These are phyloP conservation scores for Rhingia rostrata DNA, from an alignment of 2,888 invertebrate species.

Conservation along the genomic window DNA sequence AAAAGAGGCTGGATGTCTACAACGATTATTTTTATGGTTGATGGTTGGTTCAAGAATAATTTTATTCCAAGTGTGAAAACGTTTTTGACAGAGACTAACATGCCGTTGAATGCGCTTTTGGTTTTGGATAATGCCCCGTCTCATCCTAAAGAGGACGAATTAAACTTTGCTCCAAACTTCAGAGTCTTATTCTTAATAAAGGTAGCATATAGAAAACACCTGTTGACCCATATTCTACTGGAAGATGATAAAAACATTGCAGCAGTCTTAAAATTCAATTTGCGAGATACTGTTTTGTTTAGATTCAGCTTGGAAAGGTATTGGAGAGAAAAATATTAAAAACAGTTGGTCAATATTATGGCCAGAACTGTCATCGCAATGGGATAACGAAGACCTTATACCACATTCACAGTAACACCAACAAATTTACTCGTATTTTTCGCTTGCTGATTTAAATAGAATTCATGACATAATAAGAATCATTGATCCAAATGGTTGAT, in stretches of 20 bases:
- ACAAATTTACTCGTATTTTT: no score
- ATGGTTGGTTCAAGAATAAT: constrained; percentile 20
- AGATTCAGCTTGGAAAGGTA: neutral
- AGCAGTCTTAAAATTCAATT: constrained; percentile 15
- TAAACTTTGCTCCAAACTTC: constrained; percentile 22
- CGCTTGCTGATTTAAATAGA: no score
- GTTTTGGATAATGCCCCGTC: constrained; percentile 14
- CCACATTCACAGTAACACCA: no score
- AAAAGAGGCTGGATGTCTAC: constrained; percentile 17
- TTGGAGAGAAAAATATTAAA: no score
- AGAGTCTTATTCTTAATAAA: constrained; percentile 15
- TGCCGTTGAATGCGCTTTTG: constrained; percentile 8
- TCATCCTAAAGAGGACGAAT: constrained; percentile 11
- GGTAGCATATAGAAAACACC: constrained; percentile 7
- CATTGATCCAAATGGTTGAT: no score
- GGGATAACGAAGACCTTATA: no score
- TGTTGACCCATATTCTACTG: constrained; percentile 21
- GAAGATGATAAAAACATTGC: constrained; percentile 16
- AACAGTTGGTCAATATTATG: no score
- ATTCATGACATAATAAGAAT: no score
- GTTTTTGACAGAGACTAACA: no score
- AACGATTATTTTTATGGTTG: constrained; percentile 15
- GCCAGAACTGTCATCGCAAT: no score
- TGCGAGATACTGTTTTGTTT: neutral
- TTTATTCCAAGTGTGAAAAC: neutral